Conservation (phyloP, 2,888 invertebrate species). For the Drosophila atripex region DNA sequence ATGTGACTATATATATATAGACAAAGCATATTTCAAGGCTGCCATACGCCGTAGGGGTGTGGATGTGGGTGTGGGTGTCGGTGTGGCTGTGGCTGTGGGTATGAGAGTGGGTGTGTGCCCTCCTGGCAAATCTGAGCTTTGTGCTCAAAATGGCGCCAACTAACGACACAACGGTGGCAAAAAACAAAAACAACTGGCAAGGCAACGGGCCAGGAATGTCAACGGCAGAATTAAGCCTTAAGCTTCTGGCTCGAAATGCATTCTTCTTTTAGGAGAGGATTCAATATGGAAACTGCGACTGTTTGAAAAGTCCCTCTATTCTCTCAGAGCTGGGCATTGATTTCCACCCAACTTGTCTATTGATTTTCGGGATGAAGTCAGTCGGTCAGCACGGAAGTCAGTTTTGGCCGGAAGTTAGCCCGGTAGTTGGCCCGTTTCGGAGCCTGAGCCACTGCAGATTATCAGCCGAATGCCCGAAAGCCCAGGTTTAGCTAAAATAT, state of each 20-base stretch:
- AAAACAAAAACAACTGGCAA: constrained; percentile 29
- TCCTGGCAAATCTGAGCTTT: constrained; percentile 64
- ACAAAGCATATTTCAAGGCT: constrained; percentile 55
- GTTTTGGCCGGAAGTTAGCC: constrained; percentile 8
- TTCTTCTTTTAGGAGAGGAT: constrained; percentile 1
- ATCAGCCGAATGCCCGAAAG: constrained; percentile 53
- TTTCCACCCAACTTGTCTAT: constrained; percentile 45
- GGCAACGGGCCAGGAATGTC: constrained; percentile 18
- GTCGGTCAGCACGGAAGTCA: constrained; percentile 24
- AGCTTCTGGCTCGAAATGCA: constrained; percentile 31
- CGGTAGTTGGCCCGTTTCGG: constrained; percentile 26
- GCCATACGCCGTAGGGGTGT: constrained; percentile 23
- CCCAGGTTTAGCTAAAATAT: constrained; percentile 2
- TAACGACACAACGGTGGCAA: constrained; percentile 52
- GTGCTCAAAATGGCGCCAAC: constrained; percentile 56
- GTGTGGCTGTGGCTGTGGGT: constrained; percentile 14
- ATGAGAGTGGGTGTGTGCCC: constrained; percentile 25
- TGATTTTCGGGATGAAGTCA: constrained; percentile 58
- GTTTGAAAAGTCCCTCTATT: not conserved
- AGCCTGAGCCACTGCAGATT: constrained; percentile 37
- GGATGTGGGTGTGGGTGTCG: constrained; percentile 8
- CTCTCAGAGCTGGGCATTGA: constrained; percentile 12
- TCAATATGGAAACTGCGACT: not conserved
- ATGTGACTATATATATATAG: constrained; percentile 20
- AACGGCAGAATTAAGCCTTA: constrained; percentile 15